Evolutionary conservation across 2,888 invertebrate genomes (phyloP), one percentile per base, ranked within the genome.

Genomic region (Tipula confusa): DNA sequence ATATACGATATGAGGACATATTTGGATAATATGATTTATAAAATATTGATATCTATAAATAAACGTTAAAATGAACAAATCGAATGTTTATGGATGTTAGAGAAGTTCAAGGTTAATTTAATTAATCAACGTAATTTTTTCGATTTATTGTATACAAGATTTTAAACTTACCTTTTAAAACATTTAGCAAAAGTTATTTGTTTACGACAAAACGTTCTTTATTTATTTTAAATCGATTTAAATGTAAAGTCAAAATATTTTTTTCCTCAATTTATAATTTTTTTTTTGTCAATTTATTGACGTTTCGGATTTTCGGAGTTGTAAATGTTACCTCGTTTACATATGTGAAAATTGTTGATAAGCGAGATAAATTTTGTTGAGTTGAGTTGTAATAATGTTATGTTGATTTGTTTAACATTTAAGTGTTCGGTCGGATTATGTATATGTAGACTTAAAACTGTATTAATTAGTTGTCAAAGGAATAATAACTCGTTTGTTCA

Each of bases 1-100:
- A 83, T 28, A 83, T 28, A 28, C 83, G 83, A 43, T 48, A 83
- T 29, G 83, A 83, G n/a, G 83, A 48, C 83, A 83, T 83, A 38
- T 11, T 38, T n/a, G 29, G 13, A 0, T 9, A 15, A 15, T 43
- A 43, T 43, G n/a, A 15, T 64, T 64, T 64, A 64, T n/a, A n/a
- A n/a, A n/a, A 64, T 64, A 24, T 64, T 64, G 18, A 9, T 6
- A 24, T 64, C 64, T 64, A 64, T 64, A 64, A 64, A 64, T 64
- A 64, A 64, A 64, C 11, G 43, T 43, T 4, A 43, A 43, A 43
- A n/a, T 43, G 43, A 4, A 64, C 9, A 64, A 64, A 24, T 64
- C 24, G 9, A 64, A 64, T 7, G 43, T n/a, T 43, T 43, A n/a
- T 43, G 64, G 9, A 18, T 7, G 48, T 15, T 5, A 38, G 38